Base-by-base conservation (phyloP, 2,113 vertebrate genomes). In the Corythornis madagascariensis region DNA sequence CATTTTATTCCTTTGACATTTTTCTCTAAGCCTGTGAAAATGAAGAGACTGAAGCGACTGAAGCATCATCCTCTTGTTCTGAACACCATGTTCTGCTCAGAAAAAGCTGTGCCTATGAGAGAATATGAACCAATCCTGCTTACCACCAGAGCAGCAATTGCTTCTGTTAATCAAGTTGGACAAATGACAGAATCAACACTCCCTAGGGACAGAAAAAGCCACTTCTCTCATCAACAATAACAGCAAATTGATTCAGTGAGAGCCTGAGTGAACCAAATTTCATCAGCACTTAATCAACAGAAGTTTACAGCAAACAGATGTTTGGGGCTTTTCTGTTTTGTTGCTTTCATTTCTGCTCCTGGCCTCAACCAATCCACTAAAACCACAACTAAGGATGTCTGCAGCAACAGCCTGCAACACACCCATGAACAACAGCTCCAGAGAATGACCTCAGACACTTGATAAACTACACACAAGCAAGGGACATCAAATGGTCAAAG, bases 1-100 rank as follows among this genome's bases (percentile, higher is more conserved):
- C 72, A 50, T 85, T 83, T 89, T 84, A 76, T 74, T 89, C 52
- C 71, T 79, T 35, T 73, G 74, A 74, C 29, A 64, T 94, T 96
- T 89, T 76, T 48, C 87, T 76, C 90, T 76, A 50, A 89, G 86
- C 16, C 20, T 73, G 56, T 77, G 52, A 76, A 94, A 92, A 83
- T 19, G n/a, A 90, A 89, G 72, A 8, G 43, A 71, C 28, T 55
- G 79, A 16, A 83, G 60, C 7, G 43, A 71, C 25, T 55, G 79
- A 16, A 83, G 60, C 67, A 66, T 28, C 73, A 72, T 55, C 55
- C 18, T 63, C 77, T 28, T 53, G 67, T 86, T 93, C 89, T 45
- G 94, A 89, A 95, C 80, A 93, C 31, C 3, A 28, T 79, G 84
- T 89, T 94, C 86, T 35, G n/a, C 29, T 73, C 24, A 24, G 47